Conservation (phyloP, 2,888 invertebrate genomes). For the Helobdella robusta region DNA sequence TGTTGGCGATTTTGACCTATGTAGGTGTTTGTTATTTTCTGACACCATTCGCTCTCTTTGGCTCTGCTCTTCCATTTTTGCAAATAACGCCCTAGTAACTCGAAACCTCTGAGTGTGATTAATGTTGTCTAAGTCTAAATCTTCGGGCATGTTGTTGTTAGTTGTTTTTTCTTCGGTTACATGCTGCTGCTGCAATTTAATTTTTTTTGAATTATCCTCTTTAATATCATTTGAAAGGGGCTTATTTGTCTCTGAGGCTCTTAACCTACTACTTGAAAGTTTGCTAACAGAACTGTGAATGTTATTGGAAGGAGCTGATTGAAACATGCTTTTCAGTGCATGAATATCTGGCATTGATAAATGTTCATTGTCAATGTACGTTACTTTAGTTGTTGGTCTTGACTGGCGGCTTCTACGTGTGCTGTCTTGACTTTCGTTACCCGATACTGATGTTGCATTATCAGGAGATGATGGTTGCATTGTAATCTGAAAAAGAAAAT, state of each 20-base stretch:
- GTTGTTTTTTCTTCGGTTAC: background rate
- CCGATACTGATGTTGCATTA: background rate
- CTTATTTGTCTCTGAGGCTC: too few species aligned
- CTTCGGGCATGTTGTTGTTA: conserved; percentile 1
- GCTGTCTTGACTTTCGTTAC: background rate
- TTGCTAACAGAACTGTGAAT: too few species aligned
- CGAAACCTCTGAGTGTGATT: conserved; percentile 27
- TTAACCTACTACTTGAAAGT: too few species aligned
- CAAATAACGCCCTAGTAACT: conserved; percentile 26
- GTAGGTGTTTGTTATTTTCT: conserved; percentile 14
- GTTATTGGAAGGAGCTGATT: background rate
- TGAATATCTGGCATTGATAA: conserved; percentile 25
- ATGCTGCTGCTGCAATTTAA: background rate
- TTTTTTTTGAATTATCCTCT: too few species aligned
- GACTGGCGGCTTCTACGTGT: conserved; percentile 5
- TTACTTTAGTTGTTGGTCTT: background rate
- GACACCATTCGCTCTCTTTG: conserved; percentile 15
- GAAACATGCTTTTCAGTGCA: conserved; percentile 21
- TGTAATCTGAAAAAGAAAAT: too few species aligned
- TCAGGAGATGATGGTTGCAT: background rate
- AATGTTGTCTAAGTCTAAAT: conserved; percentile 23
- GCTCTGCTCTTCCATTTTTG: conserved; percentile 28
- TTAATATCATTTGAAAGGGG: too few species aligned
- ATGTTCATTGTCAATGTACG: conserved; percentile 2
- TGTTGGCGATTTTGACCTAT: conserved; percentile 24